Evolutionary conservation across 2,113 vertebrate species (phyloP).

Genomic region (Cygnus atratus): DNA sequence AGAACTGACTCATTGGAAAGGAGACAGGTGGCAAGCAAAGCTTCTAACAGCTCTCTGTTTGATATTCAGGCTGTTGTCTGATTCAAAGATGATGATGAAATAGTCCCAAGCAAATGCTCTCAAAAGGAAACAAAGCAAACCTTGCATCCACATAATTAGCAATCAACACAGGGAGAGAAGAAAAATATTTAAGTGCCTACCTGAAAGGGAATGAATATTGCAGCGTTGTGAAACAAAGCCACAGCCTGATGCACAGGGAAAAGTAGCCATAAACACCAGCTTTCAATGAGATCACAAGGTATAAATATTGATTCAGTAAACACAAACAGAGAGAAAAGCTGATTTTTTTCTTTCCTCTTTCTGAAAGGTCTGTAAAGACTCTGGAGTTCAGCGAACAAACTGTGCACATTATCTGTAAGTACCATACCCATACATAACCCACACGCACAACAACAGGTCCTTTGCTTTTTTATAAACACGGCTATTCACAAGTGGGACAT

Average conservation of each 20-base stretch:
- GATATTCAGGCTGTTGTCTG: background rate
- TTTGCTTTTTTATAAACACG: background rate
- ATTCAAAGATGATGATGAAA: conserved; percentile 16
- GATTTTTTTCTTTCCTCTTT: background rate
- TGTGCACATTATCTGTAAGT: background rate
- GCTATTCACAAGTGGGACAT: background rate
- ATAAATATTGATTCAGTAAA: background rate
- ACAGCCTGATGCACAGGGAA: background rate
- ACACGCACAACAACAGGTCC: accelerated
- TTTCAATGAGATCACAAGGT: background rate
- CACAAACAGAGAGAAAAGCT: background rate
- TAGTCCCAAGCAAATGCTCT: conserved; percentile 5
- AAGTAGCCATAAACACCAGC: background rate
- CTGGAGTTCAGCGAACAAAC: background rate
- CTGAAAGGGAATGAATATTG: background rate
- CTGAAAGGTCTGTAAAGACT: background rate
- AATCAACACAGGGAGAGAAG: conserved; percentile 15
- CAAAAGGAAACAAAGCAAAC: conserved; percentile 50
- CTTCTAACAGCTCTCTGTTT: conserved; percentile 11
- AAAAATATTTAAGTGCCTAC: conserved; percentile 2
- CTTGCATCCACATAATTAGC: conserved; percentile 39
- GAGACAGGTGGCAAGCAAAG: conserved; percentile 49
- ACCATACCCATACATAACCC: background rate
- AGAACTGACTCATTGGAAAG: background rate
- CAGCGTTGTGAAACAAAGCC: background rate